These are phyloP conservation scores for Argyra leucocephala DNA, from an alignment of 2,888 invertebrate species.

Conservation along the genomic window DNA sequence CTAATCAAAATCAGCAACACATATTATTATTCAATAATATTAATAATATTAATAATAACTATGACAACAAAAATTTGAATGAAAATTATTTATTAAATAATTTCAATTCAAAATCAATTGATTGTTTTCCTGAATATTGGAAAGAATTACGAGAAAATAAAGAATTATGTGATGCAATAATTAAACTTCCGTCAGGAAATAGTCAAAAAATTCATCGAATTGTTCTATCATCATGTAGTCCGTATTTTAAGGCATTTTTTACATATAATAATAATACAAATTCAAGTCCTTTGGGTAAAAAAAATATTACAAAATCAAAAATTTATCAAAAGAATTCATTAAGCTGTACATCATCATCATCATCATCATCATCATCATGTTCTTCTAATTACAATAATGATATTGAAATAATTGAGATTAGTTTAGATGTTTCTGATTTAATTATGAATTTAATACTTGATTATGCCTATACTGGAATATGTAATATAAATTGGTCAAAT, in stretches of 20 bases:
- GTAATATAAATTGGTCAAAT: conserved; percentile 54
- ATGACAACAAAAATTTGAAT: too few relatives aligned
- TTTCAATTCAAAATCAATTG: conserved; percentile 18
- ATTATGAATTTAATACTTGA: conserved; percentile 60
- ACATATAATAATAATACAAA: conserved; percentile 51
- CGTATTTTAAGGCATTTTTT: conserved; percentile 64
- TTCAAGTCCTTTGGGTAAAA: background rate
- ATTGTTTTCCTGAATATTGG: conserved; percentile 55
- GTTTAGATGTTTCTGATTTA: conserved; percentile 50
- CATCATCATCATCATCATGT: too few relatives aligned
- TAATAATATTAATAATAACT: background rate
- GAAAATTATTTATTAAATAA: background rate
- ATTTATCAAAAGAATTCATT: too few relatives aligned
- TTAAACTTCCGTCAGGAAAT: conserved; percentile 53
- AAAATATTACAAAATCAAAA: background rate
- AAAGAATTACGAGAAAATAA: conserved; percentile 55
- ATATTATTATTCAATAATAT: background rate
- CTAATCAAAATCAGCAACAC: background rate
- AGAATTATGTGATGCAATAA: conserved; percentile 61
- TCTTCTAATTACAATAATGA: conserved; percentile 30
- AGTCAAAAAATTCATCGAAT: conserved; percentile 58
- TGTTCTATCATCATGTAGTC: conserved; percentile 61
- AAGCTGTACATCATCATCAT: conserved; percentile 24
- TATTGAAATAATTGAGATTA: conserved; percentile 52
- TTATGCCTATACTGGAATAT: conserved; percentile 64